Evolutionary conservation across 2,888 invertebrate species (phyloP).

Genomic region (Hipparchia sbordonii): DNA sequence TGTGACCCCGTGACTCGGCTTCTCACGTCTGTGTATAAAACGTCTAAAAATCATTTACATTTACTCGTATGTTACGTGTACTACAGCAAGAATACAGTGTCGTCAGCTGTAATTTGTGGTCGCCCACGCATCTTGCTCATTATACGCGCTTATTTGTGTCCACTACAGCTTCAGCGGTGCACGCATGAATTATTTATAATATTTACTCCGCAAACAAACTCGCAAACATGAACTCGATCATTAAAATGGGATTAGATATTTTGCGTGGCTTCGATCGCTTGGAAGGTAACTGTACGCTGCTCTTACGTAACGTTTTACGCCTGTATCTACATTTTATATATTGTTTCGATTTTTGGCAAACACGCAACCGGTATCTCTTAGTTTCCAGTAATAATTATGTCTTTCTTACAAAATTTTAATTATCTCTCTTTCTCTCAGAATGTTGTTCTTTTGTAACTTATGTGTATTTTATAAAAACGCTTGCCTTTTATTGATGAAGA

Average conservation of each 20-base stretch:
- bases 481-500: too few relatives aligned
- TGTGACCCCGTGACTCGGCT: neutral
- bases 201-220: slow-evolving; percentile 37
- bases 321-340: slow-evolving; percentile 17
- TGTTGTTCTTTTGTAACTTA: neutral
- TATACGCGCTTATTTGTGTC: slow-evolving; percentile 44
- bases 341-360: slow-evolving; percentile 23
- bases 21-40: neutral
- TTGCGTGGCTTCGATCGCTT: slow-evolving; percentile 40
- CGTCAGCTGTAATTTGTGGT: slow-evolving; percentile 34
- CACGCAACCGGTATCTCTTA: slow-evolving; percentile 8
- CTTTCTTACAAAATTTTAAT: slow-evolving; percentile 2
- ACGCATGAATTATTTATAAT: slow-evolving; percentile 44
- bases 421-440: neutral
- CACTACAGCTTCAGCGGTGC: slow-evolving; percentile 40
- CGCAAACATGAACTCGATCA: slow-evolving; percentile 40
- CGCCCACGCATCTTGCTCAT: slow-evolving; percentile 42
- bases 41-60: neutral
- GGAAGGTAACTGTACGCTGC: slow-evolving; percentile 41
- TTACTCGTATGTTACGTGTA: slow-evolving; percentile 16
- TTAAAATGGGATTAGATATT: slow-evolving; percentile 39
- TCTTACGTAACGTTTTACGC: slow-evolving; percentile 33
- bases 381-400: slow-evolving; percentile 6
- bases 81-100: slow-evolving; percentile 32
- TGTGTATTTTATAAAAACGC: too few relatives aligned